phyloP scores from a whole-genome alignment of 2,888 invertebrate genomes.

The Nasonia oneida region DNA sequence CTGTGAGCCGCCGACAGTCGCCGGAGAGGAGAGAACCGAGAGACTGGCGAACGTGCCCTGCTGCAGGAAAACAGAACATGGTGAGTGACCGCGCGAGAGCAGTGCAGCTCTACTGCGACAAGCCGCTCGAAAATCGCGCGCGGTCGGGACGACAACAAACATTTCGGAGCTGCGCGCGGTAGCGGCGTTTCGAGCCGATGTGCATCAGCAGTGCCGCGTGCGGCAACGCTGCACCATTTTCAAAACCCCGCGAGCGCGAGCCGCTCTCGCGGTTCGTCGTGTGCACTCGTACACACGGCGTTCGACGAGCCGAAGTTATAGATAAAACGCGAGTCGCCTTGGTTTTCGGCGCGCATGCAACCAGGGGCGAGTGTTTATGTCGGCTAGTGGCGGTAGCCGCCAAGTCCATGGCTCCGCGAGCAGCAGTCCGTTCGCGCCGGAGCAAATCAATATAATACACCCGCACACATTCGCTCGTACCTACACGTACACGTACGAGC shows the following conservation, averaged over 20 bases:
- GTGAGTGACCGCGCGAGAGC: not conserved
- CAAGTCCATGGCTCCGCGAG: not conserved
- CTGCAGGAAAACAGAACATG: not conserved
- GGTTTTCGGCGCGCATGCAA: too few species aligned
- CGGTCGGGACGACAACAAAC: not conserved
- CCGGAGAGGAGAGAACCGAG: not conserved
- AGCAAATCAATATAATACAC: conserved; percentile 60
- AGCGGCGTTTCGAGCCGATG: conserved; percentile 19
- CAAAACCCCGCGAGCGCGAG: not conserved
- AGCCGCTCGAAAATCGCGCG: conserved; percentile 5
- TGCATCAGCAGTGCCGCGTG: not conserved
- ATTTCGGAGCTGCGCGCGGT: conserved; percentile 22
- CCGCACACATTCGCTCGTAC: not conserved
- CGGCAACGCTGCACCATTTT: conserved; percentile 5
- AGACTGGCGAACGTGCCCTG: not conserved
- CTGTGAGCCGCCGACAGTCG: not conserved
- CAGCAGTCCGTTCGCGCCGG: conserved; percentile 43
- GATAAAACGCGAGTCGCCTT: too few species aligned
- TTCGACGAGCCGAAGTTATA: too few species aligned
- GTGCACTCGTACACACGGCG: not conserved
- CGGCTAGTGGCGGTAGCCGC: not conserved
- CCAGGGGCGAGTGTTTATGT: not conserved
- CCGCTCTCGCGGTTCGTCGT: not conserved
- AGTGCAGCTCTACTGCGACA: not conserved
- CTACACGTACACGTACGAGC: not conserved